These are phyloP conservation scores for Anarrhichthys ocellatus DNA, from an alignment of 2,113 vertebrate species.

Conservation along the genomic window DNA sequence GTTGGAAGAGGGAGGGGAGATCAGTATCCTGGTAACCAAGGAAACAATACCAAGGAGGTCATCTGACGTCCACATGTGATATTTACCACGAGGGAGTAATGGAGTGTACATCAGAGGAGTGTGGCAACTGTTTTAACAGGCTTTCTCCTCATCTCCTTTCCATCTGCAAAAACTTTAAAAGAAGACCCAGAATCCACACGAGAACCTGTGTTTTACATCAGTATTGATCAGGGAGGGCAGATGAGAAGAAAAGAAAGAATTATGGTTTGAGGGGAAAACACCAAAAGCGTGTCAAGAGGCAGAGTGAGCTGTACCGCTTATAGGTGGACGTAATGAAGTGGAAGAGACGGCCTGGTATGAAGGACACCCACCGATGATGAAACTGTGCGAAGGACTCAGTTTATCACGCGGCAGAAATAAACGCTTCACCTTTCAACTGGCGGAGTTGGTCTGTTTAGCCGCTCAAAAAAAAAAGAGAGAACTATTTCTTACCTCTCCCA, in stretches of 20 bases:
- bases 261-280: constrained; percentile 6
- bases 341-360: not conserved
- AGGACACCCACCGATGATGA: constrained; percentile 54
- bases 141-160: constrained; percentile 20
- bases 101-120: constrained; percentile 36
- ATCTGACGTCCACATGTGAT: constrained; percentile 66
- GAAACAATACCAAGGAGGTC: constrained; percentile 43
- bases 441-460: constrained; percentile 53
- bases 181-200: constrained; percentile 5
- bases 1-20: constrained; percentile 13
- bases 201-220: constrained; percentile 51
- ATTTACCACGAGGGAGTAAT: constrained; percentile 56
- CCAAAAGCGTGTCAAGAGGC: constrained; percentile 12
- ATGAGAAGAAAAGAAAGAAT: constrained; percentile 10
- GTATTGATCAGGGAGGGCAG: constrained; percentile 10
- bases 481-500: constrained; percentile 34
- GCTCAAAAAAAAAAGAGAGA: constrained; percentile 43
- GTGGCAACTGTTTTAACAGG: constrained; percentile 47
- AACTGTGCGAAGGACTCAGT: constrained; percentile 58
- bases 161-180: constrained; percentile 46
- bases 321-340: constrained; percentile 37
- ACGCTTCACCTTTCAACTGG: constrained; percentile 64
- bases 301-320: not conserved
- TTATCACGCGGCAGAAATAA: constrained; percentile 64
- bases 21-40: constrained; percentile 50